Percentiles rank a stretch among this genome's conserved stretches.
These are phyloP conservation scores for Seira sanloemensis DNA, from an alignment of 2,888 invertebrate genomes.

Conservation along the genomic window DNA sequence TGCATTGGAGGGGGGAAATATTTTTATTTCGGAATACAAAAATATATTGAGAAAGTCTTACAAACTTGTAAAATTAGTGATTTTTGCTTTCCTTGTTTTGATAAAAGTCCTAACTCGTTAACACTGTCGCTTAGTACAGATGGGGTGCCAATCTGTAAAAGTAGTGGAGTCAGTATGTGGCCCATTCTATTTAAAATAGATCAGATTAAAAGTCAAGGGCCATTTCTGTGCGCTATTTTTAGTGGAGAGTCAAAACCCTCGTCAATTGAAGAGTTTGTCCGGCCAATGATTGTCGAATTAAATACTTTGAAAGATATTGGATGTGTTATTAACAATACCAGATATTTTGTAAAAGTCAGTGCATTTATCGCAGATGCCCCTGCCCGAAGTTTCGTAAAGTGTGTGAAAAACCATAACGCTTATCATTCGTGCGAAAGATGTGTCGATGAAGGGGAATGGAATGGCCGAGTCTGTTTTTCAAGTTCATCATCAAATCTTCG, in stretches of 20 bases:
- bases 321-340: not conserved
- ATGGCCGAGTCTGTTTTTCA: conserved; percentile 38
- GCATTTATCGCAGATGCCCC: conserved; percentile 64
- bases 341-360: conserved; percentile 27
- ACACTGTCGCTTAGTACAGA: conserved; percentile 40
- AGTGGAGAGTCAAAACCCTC: conserved; percentile 60
- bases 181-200: conserved; percentile 57
- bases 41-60: not conserved
- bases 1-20: not conserved
- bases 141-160: conserved; percentile 66
- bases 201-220: not conserved
- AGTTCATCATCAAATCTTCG: conserved; percentile 17
- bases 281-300: conserved; percentile 51
- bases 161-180: conserved; percentile 63
- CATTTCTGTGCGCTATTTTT: conserved; percentile 47
- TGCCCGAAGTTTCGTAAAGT: conserved; percentile 57
- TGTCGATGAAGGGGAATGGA: conserved; percentile 29
- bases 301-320: conserved; percentile 25
- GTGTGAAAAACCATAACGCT: conserved; percentile 39
- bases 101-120: not conserved
- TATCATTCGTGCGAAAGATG: conserved; percentile 64
- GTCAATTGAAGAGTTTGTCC: conserved; percentile 47
- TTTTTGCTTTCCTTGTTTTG: not conserved
- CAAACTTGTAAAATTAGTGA: not conserved
- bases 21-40: not conserved